These are phyloP conservation scores for Pedionomus torquatus DNA, from an alignment of 2,113 vertebrate genomes.

Conservation along the genomic window DNA sequence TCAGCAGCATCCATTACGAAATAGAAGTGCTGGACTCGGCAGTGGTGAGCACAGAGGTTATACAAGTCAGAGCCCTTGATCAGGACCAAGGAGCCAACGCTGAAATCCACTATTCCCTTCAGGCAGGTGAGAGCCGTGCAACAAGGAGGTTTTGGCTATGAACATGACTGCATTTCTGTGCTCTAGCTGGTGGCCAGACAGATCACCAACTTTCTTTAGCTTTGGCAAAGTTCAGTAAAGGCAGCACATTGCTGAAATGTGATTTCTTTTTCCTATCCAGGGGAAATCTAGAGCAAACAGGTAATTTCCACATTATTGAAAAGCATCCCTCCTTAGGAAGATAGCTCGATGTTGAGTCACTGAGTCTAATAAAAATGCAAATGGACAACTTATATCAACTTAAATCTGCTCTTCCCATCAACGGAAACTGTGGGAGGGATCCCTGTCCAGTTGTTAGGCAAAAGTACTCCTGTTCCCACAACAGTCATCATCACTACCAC, in stretches of 20 bases:
- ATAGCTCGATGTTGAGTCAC: background rate
- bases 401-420: background rate
- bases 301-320: background rate
- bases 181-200: background rate
- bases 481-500: background rate
- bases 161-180: background rate
- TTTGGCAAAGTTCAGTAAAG: background rate
- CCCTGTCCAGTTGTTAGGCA: background rate
- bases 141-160: background rate
- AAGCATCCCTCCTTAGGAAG: background rate
- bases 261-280: background rate
- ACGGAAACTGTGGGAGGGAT: background rate
- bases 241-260: background rate
- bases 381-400: background rate
- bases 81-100: conserved; percentile 88
- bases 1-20: conserved; percentile 84
- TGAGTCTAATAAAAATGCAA: background rate
- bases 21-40: conserved; percentile 77
- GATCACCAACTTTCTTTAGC: background rate
- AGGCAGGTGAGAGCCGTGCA: conserved; percentile 82
- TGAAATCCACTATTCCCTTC: conserved; percentile 87
- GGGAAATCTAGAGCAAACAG: background rate
- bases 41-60: conserved; percentile 79
- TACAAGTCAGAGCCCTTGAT: conserved; percentile 88
- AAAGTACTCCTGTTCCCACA: background rate